These are phyloP conservation scores for Adrianichthys oophorus DNA, from an alignment of 2,797 vertebrate species.

Conservation along the genomic window DNA sequence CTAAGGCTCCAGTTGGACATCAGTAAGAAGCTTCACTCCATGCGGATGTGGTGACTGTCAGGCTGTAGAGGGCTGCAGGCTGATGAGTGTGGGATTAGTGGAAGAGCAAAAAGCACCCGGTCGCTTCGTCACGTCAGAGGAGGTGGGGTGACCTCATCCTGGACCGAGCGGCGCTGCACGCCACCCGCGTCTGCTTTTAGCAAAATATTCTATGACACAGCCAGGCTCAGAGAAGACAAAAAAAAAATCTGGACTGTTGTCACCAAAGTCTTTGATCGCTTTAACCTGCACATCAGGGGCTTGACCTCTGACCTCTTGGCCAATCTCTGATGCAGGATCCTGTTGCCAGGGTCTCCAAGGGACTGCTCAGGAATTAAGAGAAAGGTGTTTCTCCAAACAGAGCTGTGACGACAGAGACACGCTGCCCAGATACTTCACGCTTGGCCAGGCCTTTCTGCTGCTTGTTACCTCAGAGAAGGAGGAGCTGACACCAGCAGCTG, in stretches of 20 bases:
- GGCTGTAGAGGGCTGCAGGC: constrained; percentile 34
- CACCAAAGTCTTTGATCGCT: constrained; percentile 26
- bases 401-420: constrained; percentile 13
- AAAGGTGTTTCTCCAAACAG: constrained; percentile 22
- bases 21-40: too few relatives aligned
- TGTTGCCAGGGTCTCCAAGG: constrained; percentile 38
- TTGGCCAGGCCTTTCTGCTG: constrained; percentile 32
- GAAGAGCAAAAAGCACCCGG: constrained; percentile 32
- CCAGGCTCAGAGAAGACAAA: constrained; percentile 3
- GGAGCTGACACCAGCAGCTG: constrained; percentile 42
- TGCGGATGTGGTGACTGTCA: constrained; percentile 53
- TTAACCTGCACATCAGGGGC: constrained; percentile 34
- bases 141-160: constrained; percentile 36
- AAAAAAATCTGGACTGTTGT: constrained; percentile 29
- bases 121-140: constrained; percentile 30
- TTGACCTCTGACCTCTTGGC: constrained; percentile 52
- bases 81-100: constrained; percentile 46
- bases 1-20: too few relatives aligned
- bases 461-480: constrained; percentile 17
- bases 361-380: constrained; percentile 40
- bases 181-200: neutral
- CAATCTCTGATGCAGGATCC: constrained; percentile 36
- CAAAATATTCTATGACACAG: constrained; percentile 1
- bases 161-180: neutral
- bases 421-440: constrained; percentile 48